Conservation (phyloP, 2,888 invertebrate species). For the Chloromyia formosa region DNA sequence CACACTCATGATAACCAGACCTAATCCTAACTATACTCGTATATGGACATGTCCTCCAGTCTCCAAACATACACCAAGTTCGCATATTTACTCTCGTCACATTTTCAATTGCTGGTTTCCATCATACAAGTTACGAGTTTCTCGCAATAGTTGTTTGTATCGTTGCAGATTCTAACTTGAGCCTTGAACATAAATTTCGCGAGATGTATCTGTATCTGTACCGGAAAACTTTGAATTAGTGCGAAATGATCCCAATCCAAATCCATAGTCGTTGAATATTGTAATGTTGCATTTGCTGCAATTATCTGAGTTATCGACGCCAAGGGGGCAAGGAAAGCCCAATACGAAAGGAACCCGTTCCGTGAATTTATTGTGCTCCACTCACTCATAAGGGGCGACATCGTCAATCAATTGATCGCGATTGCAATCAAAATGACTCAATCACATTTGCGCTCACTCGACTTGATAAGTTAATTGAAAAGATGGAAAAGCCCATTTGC, state of each 20-base stretch:
- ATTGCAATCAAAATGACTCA: constrained; percentile 44
- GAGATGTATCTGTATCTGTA: constrained; percentile 16
- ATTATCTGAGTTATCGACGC: no score
- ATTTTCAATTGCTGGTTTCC: constrained; percentile 26
- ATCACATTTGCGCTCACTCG: constrained; percentile 30
- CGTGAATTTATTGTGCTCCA: constrained; percentile 24
- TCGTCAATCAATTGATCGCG: constrained; percentile 44
- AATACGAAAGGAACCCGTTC: constrained; percentile 13
- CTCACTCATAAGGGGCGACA: constrained; percentile 39
- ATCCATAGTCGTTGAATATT: no score
- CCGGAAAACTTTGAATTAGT: constrained; percentile 25
- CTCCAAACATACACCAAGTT: no score
- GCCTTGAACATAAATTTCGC: no score
- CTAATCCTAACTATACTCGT: no score
- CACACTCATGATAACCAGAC: no score
- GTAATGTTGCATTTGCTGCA: no score
- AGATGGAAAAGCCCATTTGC: constrained; percentile 23
- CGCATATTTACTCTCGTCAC: constrained; percentile 34
- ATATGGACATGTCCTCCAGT: no score
- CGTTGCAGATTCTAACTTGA: no score
- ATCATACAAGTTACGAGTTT: no score
- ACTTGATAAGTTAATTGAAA: constrained; percentile 40
- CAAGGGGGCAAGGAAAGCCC: no score
- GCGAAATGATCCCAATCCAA: neutral
- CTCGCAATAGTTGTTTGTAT: no score